Base-by-base conservation (phyloP, 2,113 vertebrate genomes). In the Corythaeola cristata region DNA sequence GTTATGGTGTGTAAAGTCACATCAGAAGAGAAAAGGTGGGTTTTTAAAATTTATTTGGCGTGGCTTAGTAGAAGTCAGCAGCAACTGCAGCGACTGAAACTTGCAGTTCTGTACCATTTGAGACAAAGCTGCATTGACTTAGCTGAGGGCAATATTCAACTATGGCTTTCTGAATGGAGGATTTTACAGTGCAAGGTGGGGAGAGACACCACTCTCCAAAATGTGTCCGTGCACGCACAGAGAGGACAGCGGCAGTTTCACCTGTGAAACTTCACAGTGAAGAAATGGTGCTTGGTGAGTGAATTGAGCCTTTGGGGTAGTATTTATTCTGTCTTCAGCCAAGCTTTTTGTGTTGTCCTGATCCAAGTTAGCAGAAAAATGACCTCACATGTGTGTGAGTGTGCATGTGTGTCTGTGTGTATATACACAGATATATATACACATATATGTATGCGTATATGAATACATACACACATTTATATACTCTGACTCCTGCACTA, bases 261-360 rank as follows among this genome's bases (percentile, higher is more conserved):
- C 18, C 27, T 56, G 24, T 44, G 41, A 44, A 44, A 44, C 41
- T 44, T 44, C 41, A 44, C 9, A 32, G 11, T 30, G 75, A 85
- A 72, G 45, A 79, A 89, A 60, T 26, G 17, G 37, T 32, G 39
- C 52, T 50, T 58, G 49, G 52, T 28, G 76, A 90, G 56, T 60
- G 86, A 97, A 95, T 3, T 86, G 83, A 94, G 33, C 44, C 73
- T 92, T 90, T 78, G 58, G 39, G 28, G 15, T 64, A 69, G 35
- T 76, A 75, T 64, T 80, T 92, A 52, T 67, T 94, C 44, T 90
- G 77, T 60, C 20, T 96, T 87, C 88, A 94, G 89, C 74, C 56
- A 77, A 88, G 93, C 73, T 75, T 75, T 74, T 72, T 53, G 44
- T 49, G 50, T n/a, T 68, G 27, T 44, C 45, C 62, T 64, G 9